A percentile compares a stretch with the other conserved stretches of the same genome.
Conservation (phyloP, 2,113 vertebrate species). For the Zapus hudsonius region DNA sequence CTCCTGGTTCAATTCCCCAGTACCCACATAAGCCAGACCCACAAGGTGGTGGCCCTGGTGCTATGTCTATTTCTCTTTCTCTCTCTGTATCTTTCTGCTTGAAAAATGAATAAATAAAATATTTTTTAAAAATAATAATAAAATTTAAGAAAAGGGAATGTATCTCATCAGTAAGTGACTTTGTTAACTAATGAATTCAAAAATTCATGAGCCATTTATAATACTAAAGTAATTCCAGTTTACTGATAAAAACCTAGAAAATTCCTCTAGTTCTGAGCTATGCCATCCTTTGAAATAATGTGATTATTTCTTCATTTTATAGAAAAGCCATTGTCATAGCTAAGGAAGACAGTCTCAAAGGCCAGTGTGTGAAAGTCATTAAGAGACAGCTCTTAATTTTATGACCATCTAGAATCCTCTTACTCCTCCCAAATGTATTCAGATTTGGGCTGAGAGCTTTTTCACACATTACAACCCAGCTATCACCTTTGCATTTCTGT, state of each 20-base stretch:
- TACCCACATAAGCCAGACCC: no score
- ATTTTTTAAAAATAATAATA: no score
- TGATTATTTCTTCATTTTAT: not conserved
- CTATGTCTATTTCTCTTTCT: no score
- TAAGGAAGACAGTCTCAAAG: not conserved
- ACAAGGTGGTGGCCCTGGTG: no score
- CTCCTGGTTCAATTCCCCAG: no score
- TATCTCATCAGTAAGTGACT: not conserved
- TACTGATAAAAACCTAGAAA: conserved; percentile 36
- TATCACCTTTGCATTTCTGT: conserved; percentile 62
- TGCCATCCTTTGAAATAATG: not conserved
- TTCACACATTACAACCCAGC: conserved; percentile 60
- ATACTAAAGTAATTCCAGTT: not conserved
- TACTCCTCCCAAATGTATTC: conserved; percentile 48
- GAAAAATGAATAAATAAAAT: no score
- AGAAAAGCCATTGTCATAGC: not conserved
- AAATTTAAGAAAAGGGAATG: not conserved
- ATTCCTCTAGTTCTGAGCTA: conserved; percentile 20
- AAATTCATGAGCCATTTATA: not conserved
- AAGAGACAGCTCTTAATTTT: conserved; percentile 35
- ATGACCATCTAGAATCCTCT: conserved; percentile 13
- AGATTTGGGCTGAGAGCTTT: conserved; percentile 53
- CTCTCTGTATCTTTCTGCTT: no score
- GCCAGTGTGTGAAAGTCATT: not conserved
- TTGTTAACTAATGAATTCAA: not conserved